Evolutionary conservation across 1,140 invertebrate species (phyloP).

Genomic region (Eurosta solidaginis): DNA sequence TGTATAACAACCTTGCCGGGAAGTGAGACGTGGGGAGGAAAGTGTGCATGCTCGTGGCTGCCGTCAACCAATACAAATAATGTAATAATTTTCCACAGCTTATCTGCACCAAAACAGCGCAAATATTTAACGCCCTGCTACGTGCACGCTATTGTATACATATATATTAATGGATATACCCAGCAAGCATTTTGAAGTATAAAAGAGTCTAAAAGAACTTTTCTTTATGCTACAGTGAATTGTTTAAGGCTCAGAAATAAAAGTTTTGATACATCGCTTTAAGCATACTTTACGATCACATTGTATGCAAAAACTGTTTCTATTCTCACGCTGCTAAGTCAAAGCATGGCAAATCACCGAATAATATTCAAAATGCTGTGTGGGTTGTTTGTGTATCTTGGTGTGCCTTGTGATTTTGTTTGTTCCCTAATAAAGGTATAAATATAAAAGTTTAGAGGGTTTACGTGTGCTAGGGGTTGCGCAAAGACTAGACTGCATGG

Average conservation of each 20-base stretch:
- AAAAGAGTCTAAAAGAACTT: too few species aligned
- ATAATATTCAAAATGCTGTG: too few species aligned
- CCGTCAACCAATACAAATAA: constrained; percentile 55
- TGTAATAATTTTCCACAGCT: constrained; percentile 59
- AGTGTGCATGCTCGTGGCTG: neutral
- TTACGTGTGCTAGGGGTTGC: neutral
- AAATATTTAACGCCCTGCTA: constrained; percentile 59
- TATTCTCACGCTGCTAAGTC: too few species aligned
- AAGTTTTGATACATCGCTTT: too few species aligned
- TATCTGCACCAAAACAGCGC: constrained; percentile 59
- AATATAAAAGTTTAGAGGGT: neutral
- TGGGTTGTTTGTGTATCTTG: neutral
- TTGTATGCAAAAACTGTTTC: too few species aligned
- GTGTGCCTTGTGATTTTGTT: neutral
- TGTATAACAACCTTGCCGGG: neutral
- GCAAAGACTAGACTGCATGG: too few species aligned
- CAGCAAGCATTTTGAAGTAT: too few species aligned
- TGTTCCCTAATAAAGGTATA: neutral
- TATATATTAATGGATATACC: too few species aligned
- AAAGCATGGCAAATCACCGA: too few species aligned
- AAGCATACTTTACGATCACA: too few species aligned
- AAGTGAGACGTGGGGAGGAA: neutral
- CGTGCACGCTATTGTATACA: neutral
- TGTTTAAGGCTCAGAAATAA: too few species aligned
- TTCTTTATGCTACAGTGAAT: too few species aligned